Evolutionary conservation across 2,797 vertebrate species (phyloP), one percentile per base, ranked within the genome.

Genomic region (Vespertilio murinus): DNA sequence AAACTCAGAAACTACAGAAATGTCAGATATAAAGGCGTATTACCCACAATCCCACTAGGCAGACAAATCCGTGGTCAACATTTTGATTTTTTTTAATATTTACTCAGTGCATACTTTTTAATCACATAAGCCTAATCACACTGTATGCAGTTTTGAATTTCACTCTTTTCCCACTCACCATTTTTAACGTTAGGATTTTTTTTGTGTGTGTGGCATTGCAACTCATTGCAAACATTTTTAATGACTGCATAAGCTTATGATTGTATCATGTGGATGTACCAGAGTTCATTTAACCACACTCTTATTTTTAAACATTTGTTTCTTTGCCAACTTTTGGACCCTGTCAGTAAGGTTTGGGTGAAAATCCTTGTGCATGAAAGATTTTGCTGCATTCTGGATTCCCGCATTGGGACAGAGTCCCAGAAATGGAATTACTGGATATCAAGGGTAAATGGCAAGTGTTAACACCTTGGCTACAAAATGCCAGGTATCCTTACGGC

Each of bases 41-140:
- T 22, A 38, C 42, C 94, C 61, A 45, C 30, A 84, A n/a, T 93
- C 69, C 70, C 86, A 42, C 5, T 8, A 54, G 59, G 61, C 52
- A 83, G 74, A 91, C 84, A 91, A 94, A 70, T 84, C 79, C 73
- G 83, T 73, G 42, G 79, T 91, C 79, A 90, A 70, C 40, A n/a
- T 42, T 80, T 49, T n/a, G 30, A 12, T 16, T 1, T n/a, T 35
- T 70, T 40, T 64, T 5, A n/a, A 11, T 81, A 71, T 91, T 95
- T 91, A 93, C 65, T 94, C 78, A 67, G 33, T 33, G 49, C 54
- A 47, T 65, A 56, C 40, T 80, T 92, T 96, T 95, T 95, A 96
- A 96, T 94, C 79, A 67, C 86, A 78, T 93, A 95, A 96, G 96
- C 94, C 95, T 94, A 56, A 84, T 79, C 79, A 75, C 61, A 13